Base-by-base conservation (phyloP, 2,113 vertebrate genomes). In the Halichoeres trimaculatus region DNA sequence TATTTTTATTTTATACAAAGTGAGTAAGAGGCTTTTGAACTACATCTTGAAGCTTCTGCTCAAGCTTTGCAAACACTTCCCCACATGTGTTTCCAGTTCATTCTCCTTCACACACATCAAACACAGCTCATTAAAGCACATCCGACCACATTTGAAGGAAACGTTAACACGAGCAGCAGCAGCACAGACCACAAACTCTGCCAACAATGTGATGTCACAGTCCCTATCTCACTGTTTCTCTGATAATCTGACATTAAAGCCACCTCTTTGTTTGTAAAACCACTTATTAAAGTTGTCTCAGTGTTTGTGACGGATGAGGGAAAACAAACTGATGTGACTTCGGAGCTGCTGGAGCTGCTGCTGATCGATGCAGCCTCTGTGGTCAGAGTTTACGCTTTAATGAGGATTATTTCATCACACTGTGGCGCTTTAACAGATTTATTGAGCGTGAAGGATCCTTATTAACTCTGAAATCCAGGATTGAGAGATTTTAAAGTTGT, bases 331-430 rank as follows among this genome's bases (percentile, higher is more conserved):
- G 36, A 11, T 6, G 17, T 48, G 69, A 76, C 74, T 74, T 12
- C 2, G 59, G 34, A 55, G 36, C 52, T 9, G 69, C 58, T 54
- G n/a, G n/a, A n/a, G n/a, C 47, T 13, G 9, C 8, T 51, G 70
- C 30, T 14, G 9, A 48, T 51, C 66, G 41, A 5, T 12, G 70
- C 20, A 10, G 2, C 40, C 56, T 63, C 9, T 40, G 56, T 41
- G 19, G 38, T 30, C 47, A 13, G 11, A 40, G 57, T 79, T 70
- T 62, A 13, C 60, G n/a, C 55, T 24, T 36, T 19, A 22, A 52
- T 40, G 54, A 0, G 34, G 47, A 64, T 54, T 24, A 70, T 61
- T 70, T 79, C 63, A 67, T 70, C 59, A 65, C 41, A 40, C 41
- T 4, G 47, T 51, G 47, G 58, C 12, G 50, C 19, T 61, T 52